These are phyloP conservation scores for Eidolon helvum DNA, from an alignment of 2,113 vertebrate genomes.

Conservation along the genomic window DNA sequence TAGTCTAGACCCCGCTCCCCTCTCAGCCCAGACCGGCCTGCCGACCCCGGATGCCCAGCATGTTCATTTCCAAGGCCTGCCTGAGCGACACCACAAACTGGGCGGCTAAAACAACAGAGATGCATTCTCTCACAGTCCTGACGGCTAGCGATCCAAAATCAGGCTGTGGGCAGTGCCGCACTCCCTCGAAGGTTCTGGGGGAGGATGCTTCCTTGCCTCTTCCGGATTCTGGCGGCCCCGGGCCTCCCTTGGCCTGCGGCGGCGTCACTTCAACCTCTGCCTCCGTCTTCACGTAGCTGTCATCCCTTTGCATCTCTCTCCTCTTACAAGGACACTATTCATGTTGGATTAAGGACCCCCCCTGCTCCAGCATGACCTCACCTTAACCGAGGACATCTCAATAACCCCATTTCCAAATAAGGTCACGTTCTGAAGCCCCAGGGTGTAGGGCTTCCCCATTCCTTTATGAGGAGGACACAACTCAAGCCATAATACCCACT, in stretches of 20 bases:
- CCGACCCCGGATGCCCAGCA: not conserved
- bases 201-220: not conserved
- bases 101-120: not conserved
- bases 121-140: not conserved
- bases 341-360: not conserved
- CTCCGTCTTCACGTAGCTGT: not conserved
- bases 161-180: not conserved
- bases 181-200: not conserved
- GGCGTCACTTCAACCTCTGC: not conserved
- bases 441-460: not conserved
- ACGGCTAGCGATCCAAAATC: not conserved
- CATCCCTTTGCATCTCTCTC: not conserved
- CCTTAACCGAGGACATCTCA: not conserved
- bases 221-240: not conserved
- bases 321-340: not conserved
- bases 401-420: not conserved
- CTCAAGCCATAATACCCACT: not conserved
- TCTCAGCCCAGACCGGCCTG: not conserved
- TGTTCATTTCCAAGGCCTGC: not conserved
- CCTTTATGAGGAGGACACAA: not conserved
- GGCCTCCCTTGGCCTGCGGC: not conserved
- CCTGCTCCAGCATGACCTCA: too few relatives aligned
- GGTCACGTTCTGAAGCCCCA: not conserved
- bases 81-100: not conserved
- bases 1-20: not conserved